Evolutionary conservation across 30 jellyfish, hydroid and myxozoan species (phyloP).

Genomic region (Sanderia malayensis): DNA sequence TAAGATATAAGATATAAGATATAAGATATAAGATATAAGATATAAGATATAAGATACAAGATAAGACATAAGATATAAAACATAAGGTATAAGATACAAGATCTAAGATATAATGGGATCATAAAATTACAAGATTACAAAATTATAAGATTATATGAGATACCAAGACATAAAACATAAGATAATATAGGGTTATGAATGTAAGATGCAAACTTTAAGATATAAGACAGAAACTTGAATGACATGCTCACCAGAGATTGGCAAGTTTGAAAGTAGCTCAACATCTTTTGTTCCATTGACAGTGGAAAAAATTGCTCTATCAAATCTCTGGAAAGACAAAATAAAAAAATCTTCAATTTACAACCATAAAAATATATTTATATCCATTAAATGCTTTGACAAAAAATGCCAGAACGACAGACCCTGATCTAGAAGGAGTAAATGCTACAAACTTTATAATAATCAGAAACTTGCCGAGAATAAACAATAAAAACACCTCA

Average conservation of each 20-base stretch:
- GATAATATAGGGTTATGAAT: not conserved
- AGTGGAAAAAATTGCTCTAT: conserved; percentile 49
- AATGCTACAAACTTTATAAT: too few relatives aligned
- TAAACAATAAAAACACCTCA: too few relatives aligned
- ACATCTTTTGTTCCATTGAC: conserved; percentile 56
- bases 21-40: too few relatives aligned
- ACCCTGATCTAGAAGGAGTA: not conserved
- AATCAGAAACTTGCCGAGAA: too few relatives aligned
- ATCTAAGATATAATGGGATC: not conserved
- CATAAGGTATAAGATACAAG: not conserved
- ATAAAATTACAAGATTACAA: not conserved
- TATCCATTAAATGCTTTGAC: not conserved
- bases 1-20: too few relatives aligned
- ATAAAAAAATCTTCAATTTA: not conserved
- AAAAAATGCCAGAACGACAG: not conserved
- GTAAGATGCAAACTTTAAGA: not conserved
- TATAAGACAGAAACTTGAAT: too few relatives aligned
- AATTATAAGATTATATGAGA: not conserved
- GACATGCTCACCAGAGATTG: conserved; percentile 33
- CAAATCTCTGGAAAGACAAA: conserved; percentile 29
- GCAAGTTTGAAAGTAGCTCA: conserved; percentile 25
- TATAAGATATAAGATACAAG: too few relatives aligned
- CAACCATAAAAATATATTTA: not conserved
- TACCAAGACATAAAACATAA: not conserved
- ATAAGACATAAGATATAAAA: too few relatives aligned